Base-by-base conservation (phyloP, 1,140 invertebrate species). In the Platyura marginata region DNA sequence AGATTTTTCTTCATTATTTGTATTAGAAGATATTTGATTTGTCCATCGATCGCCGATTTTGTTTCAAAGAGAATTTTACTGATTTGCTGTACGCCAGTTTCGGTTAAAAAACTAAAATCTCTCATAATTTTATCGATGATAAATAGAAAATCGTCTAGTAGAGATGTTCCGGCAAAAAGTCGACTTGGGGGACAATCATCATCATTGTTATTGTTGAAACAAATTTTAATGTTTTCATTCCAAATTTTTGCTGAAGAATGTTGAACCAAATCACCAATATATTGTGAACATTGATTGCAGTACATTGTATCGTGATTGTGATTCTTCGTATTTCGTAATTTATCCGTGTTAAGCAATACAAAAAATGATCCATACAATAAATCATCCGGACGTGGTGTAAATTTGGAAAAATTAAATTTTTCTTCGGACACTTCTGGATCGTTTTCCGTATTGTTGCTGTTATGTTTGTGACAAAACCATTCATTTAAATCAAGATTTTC, bases 401-500 rank as follows among this genome's bases (percentile, higher is more conserved):
- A 20, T 5, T 18, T 38, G 16, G 36, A 11, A 18, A 18, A n/a
- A 38, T 20, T 38, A 18, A 38, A 38, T 38, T 18, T 3, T 18
- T 18, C n/a, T 38, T 38, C 19, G 36, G 4, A 5, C 4, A n/a
- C 16, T 10, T 9, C 16, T 36, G 34, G 9, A 11, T 11, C 34
- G 9, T 11, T 36, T 10, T 10, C 16, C 10, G 5, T 18, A 29
- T 3, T 18, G 5, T 2, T 38, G 4, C 3, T 10, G 10, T 40
- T 13, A 21, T 21, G 38, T 16, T 40, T 40, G n/a, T 40, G 38
- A 23, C 38, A 40, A 23, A 40, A 40, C 38, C 38, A 40, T 22
- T 40, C 38, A n/a, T 23, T 23, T 13, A 18, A 23, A 23, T 40
- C 38, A 20, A 40, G 13, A n/a, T 40, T 21, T 23, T 40, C 38